Conservation (phyloP, 2,888 invertebrate species). For the Frankliniella fusca region DNA sequence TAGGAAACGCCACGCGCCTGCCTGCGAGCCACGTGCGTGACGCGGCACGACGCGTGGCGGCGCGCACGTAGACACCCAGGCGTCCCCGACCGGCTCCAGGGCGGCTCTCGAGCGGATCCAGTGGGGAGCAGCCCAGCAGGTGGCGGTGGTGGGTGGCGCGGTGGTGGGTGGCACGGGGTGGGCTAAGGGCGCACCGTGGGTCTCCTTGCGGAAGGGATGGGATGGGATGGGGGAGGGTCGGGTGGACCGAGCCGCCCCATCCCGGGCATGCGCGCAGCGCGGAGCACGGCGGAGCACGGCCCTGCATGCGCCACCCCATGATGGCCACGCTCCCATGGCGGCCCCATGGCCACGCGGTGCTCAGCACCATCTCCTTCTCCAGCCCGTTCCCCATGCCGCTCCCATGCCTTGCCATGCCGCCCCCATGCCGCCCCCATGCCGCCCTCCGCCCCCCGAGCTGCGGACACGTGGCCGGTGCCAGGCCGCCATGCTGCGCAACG, state of each 20-base stretch:
- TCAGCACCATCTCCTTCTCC: no score
- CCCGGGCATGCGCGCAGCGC: neutral
- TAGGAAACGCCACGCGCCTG: no score
- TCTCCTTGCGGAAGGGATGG: constrained; percentile 6
- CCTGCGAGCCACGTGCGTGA: neutral
- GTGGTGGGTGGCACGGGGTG: neutral
- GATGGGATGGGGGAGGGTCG: neutral
- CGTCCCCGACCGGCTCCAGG: neutral
- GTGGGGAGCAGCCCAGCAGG: neutral
- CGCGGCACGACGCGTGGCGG: neutral
- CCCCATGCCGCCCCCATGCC: no score
- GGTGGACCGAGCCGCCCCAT: neutral
- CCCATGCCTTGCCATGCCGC: no score
- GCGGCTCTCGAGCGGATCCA: neutral
- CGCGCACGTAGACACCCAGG: neutral
- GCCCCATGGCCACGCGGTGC: neutral
- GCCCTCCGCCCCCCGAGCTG: no score
- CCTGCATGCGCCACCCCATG: no score
- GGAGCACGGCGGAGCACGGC: no score
- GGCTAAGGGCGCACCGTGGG: neutral
- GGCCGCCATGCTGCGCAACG: no score
- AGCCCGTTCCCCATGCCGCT: no score
- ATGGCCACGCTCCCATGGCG: neutral
- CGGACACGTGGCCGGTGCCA: no score
- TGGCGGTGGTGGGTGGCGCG: constrained; percentile 5